These are phyloP conservation scores for Hirudo medicinalis DNA, from an alignment of 1,140 invertebrate species.

Conservation along the genomic window DNA sequence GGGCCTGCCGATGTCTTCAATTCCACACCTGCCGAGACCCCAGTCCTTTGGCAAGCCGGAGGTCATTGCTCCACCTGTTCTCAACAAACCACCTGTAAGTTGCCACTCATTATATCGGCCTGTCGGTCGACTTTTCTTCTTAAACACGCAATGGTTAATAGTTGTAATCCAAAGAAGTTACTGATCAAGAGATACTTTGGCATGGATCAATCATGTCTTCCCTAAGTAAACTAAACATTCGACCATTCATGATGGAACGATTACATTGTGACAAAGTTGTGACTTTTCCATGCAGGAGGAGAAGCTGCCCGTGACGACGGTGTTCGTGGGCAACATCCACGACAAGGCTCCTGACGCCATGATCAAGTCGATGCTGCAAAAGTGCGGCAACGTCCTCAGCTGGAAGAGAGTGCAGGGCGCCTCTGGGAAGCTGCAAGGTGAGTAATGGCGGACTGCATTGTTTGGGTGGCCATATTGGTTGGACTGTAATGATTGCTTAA, in stretches of 20 bases:
- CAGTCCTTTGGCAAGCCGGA: too few relatives aligned
- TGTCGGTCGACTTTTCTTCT: background rate
- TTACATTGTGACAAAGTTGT: background rate
- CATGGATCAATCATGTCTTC: too few relatives aligned
- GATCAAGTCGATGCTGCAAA: conserved; percentile 74
- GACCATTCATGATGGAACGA: too few relatives aligned
- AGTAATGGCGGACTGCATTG: background rate
- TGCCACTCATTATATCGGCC: too few relatives aligned
- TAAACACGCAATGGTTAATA: background rate
- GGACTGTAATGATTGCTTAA: too few relatives aligned
- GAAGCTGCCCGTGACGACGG: conserved; percentile 75
- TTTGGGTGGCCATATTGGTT: too few relatives aligned
- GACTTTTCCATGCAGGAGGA: conserved; percentile 23
- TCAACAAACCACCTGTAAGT: background rate
- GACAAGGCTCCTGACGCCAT: conserved; percentile 85
- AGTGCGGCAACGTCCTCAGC: conserved; percentile 74
- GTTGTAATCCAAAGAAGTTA: too few relatives aligned
- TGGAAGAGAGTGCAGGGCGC: conserved; percentile 90
- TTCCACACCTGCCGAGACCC: background rate
- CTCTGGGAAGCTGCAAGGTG: conserved; percentile 51
- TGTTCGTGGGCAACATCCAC: conserved; percentile 96
- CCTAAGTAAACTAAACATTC: too few relatives aligned
- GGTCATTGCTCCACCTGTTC: background rate
- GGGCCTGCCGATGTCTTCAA: background rate
- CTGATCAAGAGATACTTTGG: too few relatives aligned